Base-by-base conservation (phyloP, 2,797 vertebrate species). In the Anomalospiza imberbis region DNA sequence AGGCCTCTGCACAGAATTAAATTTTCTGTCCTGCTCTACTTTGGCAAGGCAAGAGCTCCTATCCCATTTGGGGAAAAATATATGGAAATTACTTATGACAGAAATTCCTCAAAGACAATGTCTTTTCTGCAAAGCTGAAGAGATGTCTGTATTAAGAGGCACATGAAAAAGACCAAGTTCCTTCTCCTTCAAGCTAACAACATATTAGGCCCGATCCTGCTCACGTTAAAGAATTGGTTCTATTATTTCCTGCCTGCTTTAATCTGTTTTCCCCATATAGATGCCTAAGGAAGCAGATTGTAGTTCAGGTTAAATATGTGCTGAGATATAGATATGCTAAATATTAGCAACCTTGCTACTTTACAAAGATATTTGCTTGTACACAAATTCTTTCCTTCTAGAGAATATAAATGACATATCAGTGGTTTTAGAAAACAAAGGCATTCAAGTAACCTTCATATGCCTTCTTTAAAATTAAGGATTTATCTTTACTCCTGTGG, bases 401-500 rank as follows among this genome's bases (percentile, higher is more conserved):
- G 58, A 93, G 77, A 95, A 94, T 90, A 88, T 95, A 95, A 96
- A 94, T 26, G n/a, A 76, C 19, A 6, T 91, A 84, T 94, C 17
- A 21, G 62, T 89, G 84, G 48, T 96, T 95, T 80, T 68, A 81
- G 90, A 95, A 97, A 96, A 48, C 58, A 34, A 95, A 96, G 62
- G 82, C 29, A 12, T 90, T 94, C 92, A 79, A 80, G 63, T 93
- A 96, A 94, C 82, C 73, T 45, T 55, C 53, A 71, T 76, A 66
- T 3, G 5, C 62, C 75, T 80, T 94, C 97, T 95, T 89, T 82
- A 95, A 95, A 97, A 93, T 90, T 72, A 86, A 88, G 83, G 63
- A 92, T 96, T 79, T 91, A 72, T 14, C 18, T 88, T 92, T 96
- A 75, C 42, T 92, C 76, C 94, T 58, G 45, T 57, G 67, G 36